These are phyloP conservation scores for Epinotia brunnichana DNA, from an alignment of 2,888 invertebrate genomes.

Conservation along the genomic window DNA sequence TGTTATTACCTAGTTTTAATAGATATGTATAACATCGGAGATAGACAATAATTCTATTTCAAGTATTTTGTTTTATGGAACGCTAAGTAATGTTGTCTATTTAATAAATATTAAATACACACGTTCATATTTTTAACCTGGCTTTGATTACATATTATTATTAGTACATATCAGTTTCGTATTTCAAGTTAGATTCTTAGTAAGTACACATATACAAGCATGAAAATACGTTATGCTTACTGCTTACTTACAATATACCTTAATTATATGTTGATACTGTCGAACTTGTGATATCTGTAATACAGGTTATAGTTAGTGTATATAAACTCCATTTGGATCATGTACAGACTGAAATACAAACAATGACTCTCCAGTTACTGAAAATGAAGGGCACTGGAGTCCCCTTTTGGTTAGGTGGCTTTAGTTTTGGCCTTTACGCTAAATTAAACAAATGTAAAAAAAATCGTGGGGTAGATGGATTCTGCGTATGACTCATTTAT, in stretches of 20 bases:
- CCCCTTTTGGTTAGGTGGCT: background rate
- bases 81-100: background rate
- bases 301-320: background rate
- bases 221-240: conserved; percentile 19
- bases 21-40: background rate
- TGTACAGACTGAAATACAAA: background rate
- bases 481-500: too few relatives aligned
- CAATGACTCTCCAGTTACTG: background rate
- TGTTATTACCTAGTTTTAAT: too few relatives aligned
- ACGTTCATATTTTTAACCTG: background rate
- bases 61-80: background rate
- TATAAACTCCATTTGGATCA: background rate
- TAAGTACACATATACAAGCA: conserved; percentile 17
- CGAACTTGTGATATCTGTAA: background rate
- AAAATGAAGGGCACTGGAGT: background rate
- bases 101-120: background rate
- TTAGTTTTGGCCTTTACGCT: background rate
- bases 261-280: conserved; percentile 1
- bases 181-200: conserved; percentile 15
- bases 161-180: background rate
- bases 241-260: conserved; percentile 1
- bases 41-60: background rate
- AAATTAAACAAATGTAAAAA: too few relatives aligned
- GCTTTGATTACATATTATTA: background rate
- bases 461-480: too few relatives aligned